These are phyloP conservation scores for Actias luna DNA, from an alignment of 2,888 invertebrate genomes.

Conservation along the genomic window DNA sequence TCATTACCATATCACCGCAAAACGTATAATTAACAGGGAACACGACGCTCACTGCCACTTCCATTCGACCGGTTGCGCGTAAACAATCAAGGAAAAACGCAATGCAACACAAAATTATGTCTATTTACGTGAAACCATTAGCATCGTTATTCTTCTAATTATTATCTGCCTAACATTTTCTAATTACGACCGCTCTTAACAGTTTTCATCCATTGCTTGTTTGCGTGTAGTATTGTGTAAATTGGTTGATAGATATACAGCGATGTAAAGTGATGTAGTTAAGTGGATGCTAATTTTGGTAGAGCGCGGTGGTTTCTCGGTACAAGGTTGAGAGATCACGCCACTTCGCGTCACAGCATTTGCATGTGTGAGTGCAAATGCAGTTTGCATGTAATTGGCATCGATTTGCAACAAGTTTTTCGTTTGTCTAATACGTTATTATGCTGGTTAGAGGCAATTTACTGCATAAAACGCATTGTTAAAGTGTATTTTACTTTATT, in stretches of 20 bases:
- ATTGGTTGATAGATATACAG: not conserved
- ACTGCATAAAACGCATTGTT: conserved; percentile 1
- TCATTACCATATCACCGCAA: not conserved
- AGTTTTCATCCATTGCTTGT: not conserved
- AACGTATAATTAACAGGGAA: not conserved
- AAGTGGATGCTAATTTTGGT: not conserved
- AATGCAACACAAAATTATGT: conserved; percentile 2
- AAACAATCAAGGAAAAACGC: not conserved
- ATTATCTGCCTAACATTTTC: conserved; percentile 4
- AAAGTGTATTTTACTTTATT: not conserved
- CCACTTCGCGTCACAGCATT: conserved; percentile 17
- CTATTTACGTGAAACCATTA: not conserved
- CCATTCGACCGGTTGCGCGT: not conserved
- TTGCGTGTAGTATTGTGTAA: not conserved
- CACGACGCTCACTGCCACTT: not conserved
- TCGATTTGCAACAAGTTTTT: conserved; percentile 35
- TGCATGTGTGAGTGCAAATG: conserved; percentile 22
- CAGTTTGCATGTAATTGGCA: conserved; percentile 45
- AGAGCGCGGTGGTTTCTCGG: not conserved
- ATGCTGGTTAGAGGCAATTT: conserved; percentile 8
- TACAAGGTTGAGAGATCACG: conserved; percentile 13
- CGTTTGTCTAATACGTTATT: conserved; percentile 23
- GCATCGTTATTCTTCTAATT: not conserved
- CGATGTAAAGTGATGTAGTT: not conserved
- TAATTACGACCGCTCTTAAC: not conserved